Conservation (phyloP, 2,888 invertebrate species). For the Macrosiphum euphorbiae region DNA sequence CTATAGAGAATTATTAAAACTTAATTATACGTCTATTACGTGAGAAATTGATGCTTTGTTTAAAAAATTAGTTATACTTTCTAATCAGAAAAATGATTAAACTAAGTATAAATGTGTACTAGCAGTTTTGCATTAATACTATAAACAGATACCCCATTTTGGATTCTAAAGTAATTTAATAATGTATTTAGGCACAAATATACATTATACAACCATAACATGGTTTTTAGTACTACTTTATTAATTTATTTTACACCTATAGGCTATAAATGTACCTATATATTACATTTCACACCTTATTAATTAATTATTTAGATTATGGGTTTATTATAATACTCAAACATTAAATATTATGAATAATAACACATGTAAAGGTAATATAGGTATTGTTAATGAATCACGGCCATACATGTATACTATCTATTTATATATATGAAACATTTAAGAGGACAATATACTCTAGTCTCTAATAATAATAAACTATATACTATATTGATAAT, state of each 20-base stretch:
- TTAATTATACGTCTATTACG: not conserved
- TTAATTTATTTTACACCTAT: not conserved
- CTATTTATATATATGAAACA: not conserved
- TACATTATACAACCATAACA: not conserved
- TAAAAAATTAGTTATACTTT: slow-evolving; percentile 44
- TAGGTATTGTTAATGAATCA: not conserved
- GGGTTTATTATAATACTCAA: not conserved
- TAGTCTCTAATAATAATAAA: not conserved
- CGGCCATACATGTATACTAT: not conserved
- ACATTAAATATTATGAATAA: not conserved
- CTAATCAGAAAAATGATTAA: not conserved
- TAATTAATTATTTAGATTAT: not conserved
- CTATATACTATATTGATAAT: not conserved
- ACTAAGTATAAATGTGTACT: not conserved
- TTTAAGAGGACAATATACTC: not conserved
- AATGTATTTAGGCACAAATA: not conserved
- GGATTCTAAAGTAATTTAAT: not conserved
- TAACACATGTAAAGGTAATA: not conserved
- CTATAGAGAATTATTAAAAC: slow-evolving; percentile 11
- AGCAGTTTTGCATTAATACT: not conserved
- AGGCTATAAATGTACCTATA: not conserved
- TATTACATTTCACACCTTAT: not conserved
- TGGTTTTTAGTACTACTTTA: not conserved
- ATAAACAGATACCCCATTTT: not conserved
- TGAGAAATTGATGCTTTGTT: not conserved